phyloP scores from a whole-genome alignment of 2,113 vertebrate species.

The Salvelinus fontinalis region DNA sequence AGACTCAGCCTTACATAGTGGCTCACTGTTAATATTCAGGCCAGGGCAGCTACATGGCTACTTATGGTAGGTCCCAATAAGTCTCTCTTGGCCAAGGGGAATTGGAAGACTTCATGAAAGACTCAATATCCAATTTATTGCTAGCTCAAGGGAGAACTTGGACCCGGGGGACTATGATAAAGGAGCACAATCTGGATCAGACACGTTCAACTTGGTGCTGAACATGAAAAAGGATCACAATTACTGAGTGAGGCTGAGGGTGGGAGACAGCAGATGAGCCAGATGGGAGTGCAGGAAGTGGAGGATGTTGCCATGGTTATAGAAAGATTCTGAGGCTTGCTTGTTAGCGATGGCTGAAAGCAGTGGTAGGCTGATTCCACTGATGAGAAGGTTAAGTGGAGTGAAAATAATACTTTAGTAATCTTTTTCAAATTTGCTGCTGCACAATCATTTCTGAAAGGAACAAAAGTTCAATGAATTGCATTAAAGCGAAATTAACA shows the following conservation, averaged over 20 bases:
- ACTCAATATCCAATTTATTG: slow-evolving; percentile 40
- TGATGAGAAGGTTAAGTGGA: slow-evolving; percentile 67
- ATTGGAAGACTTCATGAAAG: slow-evolving; percentile 39
- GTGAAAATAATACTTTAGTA: slow-evolving; percentile 68
- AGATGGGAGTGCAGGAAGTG: slow-evolving; percentile 42
- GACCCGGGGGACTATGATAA: slow-evolving; percentile 39
- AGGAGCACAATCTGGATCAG: slow-evolving; percentile 50
- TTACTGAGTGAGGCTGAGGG: slow-evolving; percentile 16
- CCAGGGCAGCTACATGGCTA: slow-evolving; percentile 11
- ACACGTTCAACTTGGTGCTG: slow-evolving; percentile 39
- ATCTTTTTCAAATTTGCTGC: slow-evolving; percentile 62
- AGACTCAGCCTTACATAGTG: neutral
- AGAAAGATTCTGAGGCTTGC: slow-evolving; percentile 18
- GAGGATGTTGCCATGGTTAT: slow-evolving; percentile 17
- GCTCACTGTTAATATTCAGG: slow-evolving; percentile 29
- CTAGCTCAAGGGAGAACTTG: slow-evolving; percentile 39
- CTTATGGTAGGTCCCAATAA: slow-evolving; percentile 7
- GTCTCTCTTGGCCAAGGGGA: slow-evolving; percentile 28
- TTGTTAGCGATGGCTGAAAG: slow-evolving; percentile 25
- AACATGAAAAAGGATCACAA: slow-evolving; percentile 19
- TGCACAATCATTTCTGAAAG: slow-evolving; percentile 53
- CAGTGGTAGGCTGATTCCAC: slow-evolving; percentile 29
- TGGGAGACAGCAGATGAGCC: slow-evolving; percentile 37
- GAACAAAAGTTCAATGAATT: slow-evolving; percentile 58
- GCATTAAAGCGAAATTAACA: slow-evolving; percentile 55